Evolutionary conservation across 2,888 invertebrate genomes (phyloP).

Genomic region (Ochropleura leucogaster): DNA sequence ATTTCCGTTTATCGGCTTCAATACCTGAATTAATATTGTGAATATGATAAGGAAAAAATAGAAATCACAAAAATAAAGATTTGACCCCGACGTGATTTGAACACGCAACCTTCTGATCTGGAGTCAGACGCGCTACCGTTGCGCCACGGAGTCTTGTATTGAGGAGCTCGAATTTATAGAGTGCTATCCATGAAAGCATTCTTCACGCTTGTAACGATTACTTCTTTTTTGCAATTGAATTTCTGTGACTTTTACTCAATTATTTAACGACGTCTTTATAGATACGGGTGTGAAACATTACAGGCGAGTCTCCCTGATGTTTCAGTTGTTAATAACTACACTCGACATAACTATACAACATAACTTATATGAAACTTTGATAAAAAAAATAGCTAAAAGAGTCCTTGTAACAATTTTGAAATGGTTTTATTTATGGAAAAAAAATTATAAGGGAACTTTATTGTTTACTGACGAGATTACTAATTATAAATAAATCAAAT

Average conservation of each 20-base stretch:
- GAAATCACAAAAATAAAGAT: conserved; percentile 65
- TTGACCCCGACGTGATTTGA: conserved; percentile 99
- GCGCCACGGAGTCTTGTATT: conserved; percentile 96
- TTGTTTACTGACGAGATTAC: background rate
- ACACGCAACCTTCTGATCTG: conserved; percentile 99
- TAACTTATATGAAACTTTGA: background rate
- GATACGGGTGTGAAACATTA: too few relatives aligned
- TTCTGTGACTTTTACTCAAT: too few relatives aligned
- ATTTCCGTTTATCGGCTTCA: background rate
- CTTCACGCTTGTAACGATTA: background rate
- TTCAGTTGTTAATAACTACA: background rate
- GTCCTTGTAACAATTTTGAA: background rate
- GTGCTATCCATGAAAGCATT: background rate
- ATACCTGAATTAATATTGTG: too few relatives aligned
- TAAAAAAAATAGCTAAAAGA: background rate
- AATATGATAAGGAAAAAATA: background rate
- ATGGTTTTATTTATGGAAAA: background rate
- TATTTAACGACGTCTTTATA: too few relatives aligned
- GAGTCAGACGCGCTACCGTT: conserved; percentile 99
- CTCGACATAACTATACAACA: too few relatives aligned
- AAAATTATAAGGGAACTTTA: background rate
- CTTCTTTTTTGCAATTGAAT: too few relatives aligned
- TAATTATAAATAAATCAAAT: background rate
- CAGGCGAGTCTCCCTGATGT: background rate
- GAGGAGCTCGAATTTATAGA: rapidly evolving